Base-by-base conservation (phyloP, 2,797 vertebrate species). In the Ptychobarbus kaznakovi region DNA sequence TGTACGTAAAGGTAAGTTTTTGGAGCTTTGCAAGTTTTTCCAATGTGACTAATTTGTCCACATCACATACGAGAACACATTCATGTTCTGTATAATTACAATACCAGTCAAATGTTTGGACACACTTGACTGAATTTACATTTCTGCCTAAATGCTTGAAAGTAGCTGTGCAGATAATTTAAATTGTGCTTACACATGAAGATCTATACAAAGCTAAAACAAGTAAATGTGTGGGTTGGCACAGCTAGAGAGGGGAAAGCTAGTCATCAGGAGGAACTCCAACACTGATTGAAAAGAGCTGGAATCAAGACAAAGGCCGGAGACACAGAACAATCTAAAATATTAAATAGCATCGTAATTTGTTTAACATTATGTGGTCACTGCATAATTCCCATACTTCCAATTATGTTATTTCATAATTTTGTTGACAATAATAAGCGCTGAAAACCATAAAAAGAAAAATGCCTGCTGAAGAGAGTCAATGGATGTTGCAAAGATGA, bases 401-500 rank as follows among this genome's bases (percentile, higher is more conserved):
- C 10, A 61, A 1, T 61, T 25, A 10, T 61, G 22, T 25, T 2
- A 61, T 61, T 61, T 61, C 56, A 61, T 61, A n/a, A 61, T 61
- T 61, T 56, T 56, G 16, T 22, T 22, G 53, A 56, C 53, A 56
- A 56, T 9, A 56, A 61, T 61, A 61, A 75, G 20, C 12, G 22
- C 69, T 46, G 12, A 44, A 25, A n/a, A 28, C 70, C 18, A 73
- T 25, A 49, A 73, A 18, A 81, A 46, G 46, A 56, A 80, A 68
- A 12, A 75, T 16, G 38, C 70, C 32, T 68, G 53, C 42, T 65
- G 49, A 58, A 56, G 32, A 38, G 53, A 44, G 13, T 18, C 12
- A 73, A 10, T 22, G 15, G n/a, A 65, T 25, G 12, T 8, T 32
- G 18, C 15, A 40, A 15, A 73, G 69, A 61, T 72, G 68, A 69